Percentiles rank a stretch among this genome's conserved stretches.
Evolutionary conservation across 2,888 invertebrate species (phyloP).

Genomic region (Ypsolopha sequella): DNA sequence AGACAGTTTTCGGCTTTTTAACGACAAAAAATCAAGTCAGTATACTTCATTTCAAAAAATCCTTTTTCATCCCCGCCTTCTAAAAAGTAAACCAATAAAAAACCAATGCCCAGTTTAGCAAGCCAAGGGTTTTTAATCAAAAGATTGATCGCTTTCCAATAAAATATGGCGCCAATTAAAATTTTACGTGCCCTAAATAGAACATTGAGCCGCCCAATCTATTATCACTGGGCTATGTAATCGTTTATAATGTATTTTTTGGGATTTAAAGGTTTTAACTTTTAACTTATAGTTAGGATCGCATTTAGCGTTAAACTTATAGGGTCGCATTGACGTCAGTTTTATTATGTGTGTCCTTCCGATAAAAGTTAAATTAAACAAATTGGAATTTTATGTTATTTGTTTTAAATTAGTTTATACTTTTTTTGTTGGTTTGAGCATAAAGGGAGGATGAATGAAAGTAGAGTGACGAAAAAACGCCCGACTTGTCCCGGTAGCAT

Average conservation of each 20-base stretch:
- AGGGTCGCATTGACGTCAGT: neutral
- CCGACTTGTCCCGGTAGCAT: no score
- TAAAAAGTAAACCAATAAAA: neutral
- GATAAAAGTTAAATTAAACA: no score
- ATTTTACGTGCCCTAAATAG: constrained; percentile 34
- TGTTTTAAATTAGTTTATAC: no score
- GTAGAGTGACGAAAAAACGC: no score
- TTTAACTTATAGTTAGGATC: no score
- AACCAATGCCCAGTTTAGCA: neutral
- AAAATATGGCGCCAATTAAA: constrained; percentile 36
- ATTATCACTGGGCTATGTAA: constrained; percentile 4
- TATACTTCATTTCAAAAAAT: no score
- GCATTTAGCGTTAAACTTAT: neutral
- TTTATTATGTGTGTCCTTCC: neutral
- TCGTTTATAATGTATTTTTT: neutral
- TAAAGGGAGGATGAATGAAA: no score
- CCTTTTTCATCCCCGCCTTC: no score
- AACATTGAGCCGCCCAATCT: constrained; percentile 9
- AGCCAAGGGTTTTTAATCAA: constrained; percentile 26
- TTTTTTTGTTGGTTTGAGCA: no score
- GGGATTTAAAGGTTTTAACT: constrained; percentile 1
- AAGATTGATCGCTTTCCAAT: constrained; percentile 19
- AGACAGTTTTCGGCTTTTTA: no score
- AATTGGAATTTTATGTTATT: no score
- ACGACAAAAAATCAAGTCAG: no score